A percentile compares a stretch with the other conserved stretches of the same genome.
Evolutionary conservation across 1,140 invertebrate genomes (phyloP).

Genomic region (Pemphigus obesinymphae): DNA sequence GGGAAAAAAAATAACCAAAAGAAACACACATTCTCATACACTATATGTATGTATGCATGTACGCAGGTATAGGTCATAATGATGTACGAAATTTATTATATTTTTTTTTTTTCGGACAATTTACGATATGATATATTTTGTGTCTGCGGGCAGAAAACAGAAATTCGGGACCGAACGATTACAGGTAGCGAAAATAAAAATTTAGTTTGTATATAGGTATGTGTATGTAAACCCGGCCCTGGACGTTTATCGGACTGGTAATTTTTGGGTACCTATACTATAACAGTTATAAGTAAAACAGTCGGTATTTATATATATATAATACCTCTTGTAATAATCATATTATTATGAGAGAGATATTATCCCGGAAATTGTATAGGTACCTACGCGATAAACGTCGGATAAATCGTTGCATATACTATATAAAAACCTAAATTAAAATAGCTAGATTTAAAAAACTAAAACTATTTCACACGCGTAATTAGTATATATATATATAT

Average conservation of each 20-base stretch:
- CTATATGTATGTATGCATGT: not conserved
- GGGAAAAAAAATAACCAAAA: not conserved
- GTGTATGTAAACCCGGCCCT: not conserved
- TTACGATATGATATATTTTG: not conserved
- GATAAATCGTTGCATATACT: too few relatives aligned
- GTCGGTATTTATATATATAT: too few relatives aligned
- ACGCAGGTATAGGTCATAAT: not conserved
- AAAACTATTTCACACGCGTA: too few relatives aligned
- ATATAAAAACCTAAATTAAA: too few relatives aligned
- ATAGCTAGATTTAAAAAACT: too few relatives aligned
- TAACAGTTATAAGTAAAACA: too few relatives aligned
- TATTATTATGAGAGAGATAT: too few relatives aligned
- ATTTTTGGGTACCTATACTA: too few relatives aligned
- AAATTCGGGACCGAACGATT: not conserved
- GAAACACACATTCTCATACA: not conserved
- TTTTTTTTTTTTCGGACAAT: not conserved
- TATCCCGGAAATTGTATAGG: too few relatives aligned
- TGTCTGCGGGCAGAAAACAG: not conserved
- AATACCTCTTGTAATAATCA: too few relatives aligned
- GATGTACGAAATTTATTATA: not conserved
- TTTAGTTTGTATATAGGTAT: not conserved
- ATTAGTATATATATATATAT: too few relatives aligned
- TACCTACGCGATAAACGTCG: too few relatives aligned
- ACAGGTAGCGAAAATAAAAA: slow-evolving; percentile 17
- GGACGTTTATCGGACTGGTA: not conserved